These are phyloP conservation scores for Neodiprion fabricii DNA, from an alignment of 1,140 invertebrate genomes.

Conservation along the genomic window DNA sequence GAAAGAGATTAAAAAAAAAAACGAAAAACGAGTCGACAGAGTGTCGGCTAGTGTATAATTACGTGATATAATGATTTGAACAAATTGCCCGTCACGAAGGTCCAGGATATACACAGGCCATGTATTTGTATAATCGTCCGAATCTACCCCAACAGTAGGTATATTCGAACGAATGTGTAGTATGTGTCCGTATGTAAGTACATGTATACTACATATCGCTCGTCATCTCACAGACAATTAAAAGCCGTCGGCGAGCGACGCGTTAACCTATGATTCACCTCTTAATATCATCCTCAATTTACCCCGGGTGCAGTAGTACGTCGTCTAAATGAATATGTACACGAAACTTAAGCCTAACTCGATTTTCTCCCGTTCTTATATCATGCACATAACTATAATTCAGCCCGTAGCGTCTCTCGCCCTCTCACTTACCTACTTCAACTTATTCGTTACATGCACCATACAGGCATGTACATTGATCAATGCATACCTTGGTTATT, in stretches of 20 bases:
- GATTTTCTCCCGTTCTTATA: background rate
- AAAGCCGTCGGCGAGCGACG: background rate
- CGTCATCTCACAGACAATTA: slow-evolving; percentile 7
- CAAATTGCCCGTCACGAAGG: slow-evolving; percentile 1
- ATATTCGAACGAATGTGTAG: too few relatives aligned
- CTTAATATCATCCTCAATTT: slow-evolving; percentile 5
- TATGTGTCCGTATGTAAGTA: too few relatives aligned
- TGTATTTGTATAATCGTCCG: background rate
- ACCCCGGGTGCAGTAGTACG: background rate
- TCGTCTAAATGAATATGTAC: background rate
- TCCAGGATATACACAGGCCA: background rate
- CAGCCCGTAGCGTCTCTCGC: too few relatives aligned
- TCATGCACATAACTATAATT: too few relatives aligned
- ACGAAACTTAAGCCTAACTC: background rate
- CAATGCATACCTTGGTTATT: too few relatives aligned
- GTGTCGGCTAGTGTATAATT: background rate
- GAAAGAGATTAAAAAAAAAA: too few relatives aligned
- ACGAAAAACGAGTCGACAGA: background rate
- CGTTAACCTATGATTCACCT: slow-evolving; percentile 7
- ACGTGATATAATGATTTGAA: slow-evolving; percentile 4
- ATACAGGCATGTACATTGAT: too few relatives aligned
- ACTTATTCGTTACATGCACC: too few relatives aligned
- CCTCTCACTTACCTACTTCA: too few relatives aligned
- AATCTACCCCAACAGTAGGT: too few relatives aligned
- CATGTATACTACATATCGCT: background rate